Conservation (phyloP, 2,113 vertebrate species). For the Ophiodon elongatus region DNA sequence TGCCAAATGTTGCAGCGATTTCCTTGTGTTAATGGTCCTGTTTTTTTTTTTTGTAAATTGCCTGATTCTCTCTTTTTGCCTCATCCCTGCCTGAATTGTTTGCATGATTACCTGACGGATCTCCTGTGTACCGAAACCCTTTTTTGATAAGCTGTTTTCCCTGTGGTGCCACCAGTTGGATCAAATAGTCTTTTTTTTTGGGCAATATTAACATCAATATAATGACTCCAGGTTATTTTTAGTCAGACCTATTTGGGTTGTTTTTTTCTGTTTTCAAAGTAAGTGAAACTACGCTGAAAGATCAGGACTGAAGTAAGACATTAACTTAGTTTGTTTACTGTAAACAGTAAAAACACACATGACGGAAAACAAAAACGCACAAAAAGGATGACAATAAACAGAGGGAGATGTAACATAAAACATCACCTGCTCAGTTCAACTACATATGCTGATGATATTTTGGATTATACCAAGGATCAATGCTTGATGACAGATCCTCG, state of each 20-base stretch:
- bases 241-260: background rate
- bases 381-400: background rate
- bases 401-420: background rate
- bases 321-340: background rate
- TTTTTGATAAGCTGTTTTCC: background rate
- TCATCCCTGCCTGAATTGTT: background rate
- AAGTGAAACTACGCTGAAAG: background rate
- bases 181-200: background rate
- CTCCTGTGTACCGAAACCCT: background rate
- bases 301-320: background rate
- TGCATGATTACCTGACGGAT: background rate
- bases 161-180: background rate
- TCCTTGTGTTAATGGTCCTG: background rate
- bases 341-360: background rate
- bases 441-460: conserved; percentile 4
- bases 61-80: background rate
- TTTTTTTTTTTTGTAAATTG: background rate
- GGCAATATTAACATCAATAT: background rate
- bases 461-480: background rate
- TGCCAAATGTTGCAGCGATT: background rate
- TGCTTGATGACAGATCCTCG: background rate
- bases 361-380: background rate
- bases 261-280: background rate
- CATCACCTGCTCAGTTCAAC: background rate
- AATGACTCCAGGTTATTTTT: background rate